Evolutionary conservation across 1,140 invertebrate species (phyloP), one percentile per base, ranked within the genome.

Genomic region (Campoletis sonorensis): DNA sequence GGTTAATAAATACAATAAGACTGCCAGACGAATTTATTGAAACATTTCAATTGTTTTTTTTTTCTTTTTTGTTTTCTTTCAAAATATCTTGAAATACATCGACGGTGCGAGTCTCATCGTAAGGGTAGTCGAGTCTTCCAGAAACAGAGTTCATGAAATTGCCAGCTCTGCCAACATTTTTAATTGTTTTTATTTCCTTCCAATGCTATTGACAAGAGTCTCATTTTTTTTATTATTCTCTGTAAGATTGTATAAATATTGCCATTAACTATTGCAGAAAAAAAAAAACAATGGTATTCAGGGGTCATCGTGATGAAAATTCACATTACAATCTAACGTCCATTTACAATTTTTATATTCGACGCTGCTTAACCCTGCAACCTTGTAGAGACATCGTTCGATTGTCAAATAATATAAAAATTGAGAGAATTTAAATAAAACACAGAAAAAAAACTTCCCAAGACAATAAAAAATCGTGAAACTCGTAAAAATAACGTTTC

Each of bases 41-140:
- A 33, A 33, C 30, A 33, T 33, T 27, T 21, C 21, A 1, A n/a
- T 58, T 58, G 1, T 58, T n/a, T 58, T 58, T 54, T 15, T 7
- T 7, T 54, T 4, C 10, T 64, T 64, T 23, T n/a, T n/a, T n/a
- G n/a, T n/a, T n/a, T 13, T 0, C 23, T 13, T 76, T 8, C 49
- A 58, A 58, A 51, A 21, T 77, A 16, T 23, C 54, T 61, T 77
- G 75, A 77, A 77, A 77, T 77, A 77, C 75, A 77, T 77, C 75
- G 75, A 77, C 75, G 75, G 7, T 58, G 54, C 54, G 75, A 77
- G 75, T 77, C 75, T 77, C 75, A 64, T 77, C 75, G 75, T 77
- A 64, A 64, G 61, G 75, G 75, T 77, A 64, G 75, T 77, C 75
- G 75, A 77, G 75, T 77, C 75, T 77, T 77, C 75, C 75, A 77